These are phyloP conservation scores for Glaucopsyche alexis DNA, from an alignment of 2,888 invertebrate species.

Conservation along the genomic window DNA sequence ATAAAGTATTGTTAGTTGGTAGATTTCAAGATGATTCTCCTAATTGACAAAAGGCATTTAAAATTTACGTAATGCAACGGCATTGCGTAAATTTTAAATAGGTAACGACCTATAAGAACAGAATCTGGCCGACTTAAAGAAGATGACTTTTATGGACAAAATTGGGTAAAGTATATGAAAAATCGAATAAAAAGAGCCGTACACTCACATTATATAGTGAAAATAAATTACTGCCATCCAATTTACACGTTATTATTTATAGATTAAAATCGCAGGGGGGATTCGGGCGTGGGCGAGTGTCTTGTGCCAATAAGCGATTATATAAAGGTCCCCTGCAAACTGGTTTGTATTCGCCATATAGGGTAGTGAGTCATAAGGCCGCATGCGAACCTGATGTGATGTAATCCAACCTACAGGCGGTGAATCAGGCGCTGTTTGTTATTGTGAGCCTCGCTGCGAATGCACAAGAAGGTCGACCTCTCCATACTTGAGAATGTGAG, in stretches of 20 bases:
- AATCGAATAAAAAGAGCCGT: neutral
- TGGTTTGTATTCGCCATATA: slow-evolving; percentile 40
- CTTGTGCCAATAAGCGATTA: slow-evolving; percentile 10
- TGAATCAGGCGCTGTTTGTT: slow-evolving; percentile 40
- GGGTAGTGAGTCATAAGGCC: slow-evolving; percentile 51
- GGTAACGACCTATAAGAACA: neutral
- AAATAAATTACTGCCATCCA: neutral
- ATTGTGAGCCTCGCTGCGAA: slow-evolving; percentile 11
- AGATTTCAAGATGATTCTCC: neutral
- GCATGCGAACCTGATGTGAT: slow-evolving; percentile 47
- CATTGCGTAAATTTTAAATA: too few species aligned
- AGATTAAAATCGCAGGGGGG: neutral
- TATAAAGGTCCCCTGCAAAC: slow-evolving; percentile 38
- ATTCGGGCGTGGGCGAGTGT: neutral
- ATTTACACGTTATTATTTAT: slow-evolving; percentile 13
- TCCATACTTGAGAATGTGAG: neutral
- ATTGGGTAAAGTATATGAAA: neutral
- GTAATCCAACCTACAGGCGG: slow-evolving; percentile 45
- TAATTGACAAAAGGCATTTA: neutral
- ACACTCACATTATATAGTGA: neutral
- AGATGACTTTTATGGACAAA: neutral
- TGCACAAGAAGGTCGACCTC: slow-evolving; percentile 6
- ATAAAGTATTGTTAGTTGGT: too few species aligned
- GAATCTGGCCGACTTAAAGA: neutral
- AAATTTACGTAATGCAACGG: neutral